Base-by-base conservation (phyloP, 1,140 invertebrate genomes). In the Drosophila fuyamai region DNA sequence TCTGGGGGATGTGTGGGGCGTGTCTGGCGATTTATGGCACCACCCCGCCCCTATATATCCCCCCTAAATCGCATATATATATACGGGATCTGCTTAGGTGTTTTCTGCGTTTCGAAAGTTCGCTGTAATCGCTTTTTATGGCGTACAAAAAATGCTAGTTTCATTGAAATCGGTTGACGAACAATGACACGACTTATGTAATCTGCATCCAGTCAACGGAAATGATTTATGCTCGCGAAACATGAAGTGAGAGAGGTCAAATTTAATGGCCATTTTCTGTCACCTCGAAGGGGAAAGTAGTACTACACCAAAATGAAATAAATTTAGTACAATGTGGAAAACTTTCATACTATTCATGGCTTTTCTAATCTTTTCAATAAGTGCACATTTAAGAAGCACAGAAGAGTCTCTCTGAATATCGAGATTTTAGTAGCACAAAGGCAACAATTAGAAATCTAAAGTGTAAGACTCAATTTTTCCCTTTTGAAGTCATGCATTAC, bases 11-110 rank as follows among this genome's bases (percentile, higher is more conserved):
- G 35, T 44, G 35, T 50, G 48, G 70, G 70, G 70, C 48, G 70
- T 73, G 70, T 40, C 62, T 75, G 71, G 66, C 61, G 58, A 81
- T 73, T 81, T 81, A 81, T 71, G 55, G 59, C 74, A 51, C 48
- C 35, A 32, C 48, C 48, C 48, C 48, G 35, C 29, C 48, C 29
- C n/a, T 35, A 14, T 5, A 16, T 44, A 38, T 44, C 8, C 14
- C 41, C 43, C 14, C 7, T 9, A 18, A 1, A 44, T 16, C 43
- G 4, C 32, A 13, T 8, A 44, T 12, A 44, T 10, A 41, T 66
- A 54, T 23, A 23, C 32, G 16, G 36, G 41, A 44, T 47, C 29
- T 36, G 43, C 43, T 23, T 36, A 16, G 43, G 41, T 59, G 56
- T 36, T 36, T 14, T 16, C 14, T 47, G 57, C 44, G 13, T 81